Evolutionary conservation across 2,113 vertebrate genomes (phyloP).

Genomic region (Ciconia stormi): DNA sequence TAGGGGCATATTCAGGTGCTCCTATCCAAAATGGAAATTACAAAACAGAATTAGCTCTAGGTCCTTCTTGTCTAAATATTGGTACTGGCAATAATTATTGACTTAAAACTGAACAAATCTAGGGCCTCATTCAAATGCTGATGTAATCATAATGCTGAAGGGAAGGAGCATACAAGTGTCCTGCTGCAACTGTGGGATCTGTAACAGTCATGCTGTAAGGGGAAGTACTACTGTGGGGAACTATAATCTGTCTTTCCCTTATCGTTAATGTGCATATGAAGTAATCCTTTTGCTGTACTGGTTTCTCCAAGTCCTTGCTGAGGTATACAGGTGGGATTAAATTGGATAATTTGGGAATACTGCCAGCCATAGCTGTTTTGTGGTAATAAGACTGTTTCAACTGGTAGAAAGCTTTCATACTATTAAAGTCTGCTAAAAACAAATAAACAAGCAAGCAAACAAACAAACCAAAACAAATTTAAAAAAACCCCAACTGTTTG

Average conservation of each 20-base stretch:
- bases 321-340: neutral
- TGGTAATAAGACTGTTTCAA: neutral
- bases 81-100: neutral
- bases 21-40: neutral
- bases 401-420: neutral
- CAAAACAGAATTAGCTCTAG: neutral
- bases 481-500: neutral
- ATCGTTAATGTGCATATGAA: neutral
- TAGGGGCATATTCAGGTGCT: neutral
- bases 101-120: neutral
- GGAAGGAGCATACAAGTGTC: neutral
- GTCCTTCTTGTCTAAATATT: neutral
- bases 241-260: neutral
- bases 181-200: neutral
- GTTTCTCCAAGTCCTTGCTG: neutral
- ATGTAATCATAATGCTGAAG: neutral
- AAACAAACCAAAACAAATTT: neutral
- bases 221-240: neutral
- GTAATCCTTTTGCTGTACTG: neutral
- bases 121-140: neutral
- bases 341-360: neutral
- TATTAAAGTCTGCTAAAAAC: neutral
- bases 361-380: neutral
- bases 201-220: neutral
- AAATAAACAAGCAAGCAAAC: neutral